Evolutionary conservation across 2,888 invertebrate species (phyloP), one percentile per base, ranked within the genome.

Genomic region (Tetanocera ferruginea): DNA sequence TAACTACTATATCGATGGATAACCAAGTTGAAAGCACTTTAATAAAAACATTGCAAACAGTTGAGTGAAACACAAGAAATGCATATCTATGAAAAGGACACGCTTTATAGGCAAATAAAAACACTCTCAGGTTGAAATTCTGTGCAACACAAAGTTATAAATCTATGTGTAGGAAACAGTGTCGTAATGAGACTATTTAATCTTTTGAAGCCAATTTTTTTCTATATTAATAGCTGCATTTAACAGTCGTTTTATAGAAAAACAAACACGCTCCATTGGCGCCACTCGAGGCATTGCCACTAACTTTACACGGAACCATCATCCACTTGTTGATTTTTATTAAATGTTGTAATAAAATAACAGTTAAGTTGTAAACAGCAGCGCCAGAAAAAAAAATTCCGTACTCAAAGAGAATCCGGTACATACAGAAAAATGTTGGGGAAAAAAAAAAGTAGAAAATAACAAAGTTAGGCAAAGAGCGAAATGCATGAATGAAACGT

Each of bases 241-340:
- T 55, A 55, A 43, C 76, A 70, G 8, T 57, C 69, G 55, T 34
- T 37, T 28, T n/a, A 51, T 49, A 57, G 72, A 11, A 57, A 71
- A 28, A 64, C 49, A 67, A 76, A 34, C 75, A 80, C 76, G 78
- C 76, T 80, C 77, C 79, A 78, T 80, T 78, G 76, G 72, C 80
- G 60, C 62, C 76, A 74, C 79, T 60, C 70, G 71, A 78, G 75
- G 79, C 76, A 76, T 5, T 69, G 60, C 79, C 73, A 76, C 77
- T 76, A 73, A 74, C 69, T 75, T 77, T 72, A 52, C 60, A 66
- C 69, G 77, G 62, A 78, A 76, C 72, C 78, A 76, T 77, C 76
- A 78, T 78, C 70, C 79, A 79, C 81, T 79, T 81, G 81, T 81
- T 81, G 81, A 79, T 78, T 81, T 81, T 79, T 81, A 79, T 77